A percentile compares a stretch with the other conserved stretches of the same genome.
Evolutionary conservation across 2,113 vertebrate species (phyloP).

Genomic region (Takifugu bimaculatus): DNA sequence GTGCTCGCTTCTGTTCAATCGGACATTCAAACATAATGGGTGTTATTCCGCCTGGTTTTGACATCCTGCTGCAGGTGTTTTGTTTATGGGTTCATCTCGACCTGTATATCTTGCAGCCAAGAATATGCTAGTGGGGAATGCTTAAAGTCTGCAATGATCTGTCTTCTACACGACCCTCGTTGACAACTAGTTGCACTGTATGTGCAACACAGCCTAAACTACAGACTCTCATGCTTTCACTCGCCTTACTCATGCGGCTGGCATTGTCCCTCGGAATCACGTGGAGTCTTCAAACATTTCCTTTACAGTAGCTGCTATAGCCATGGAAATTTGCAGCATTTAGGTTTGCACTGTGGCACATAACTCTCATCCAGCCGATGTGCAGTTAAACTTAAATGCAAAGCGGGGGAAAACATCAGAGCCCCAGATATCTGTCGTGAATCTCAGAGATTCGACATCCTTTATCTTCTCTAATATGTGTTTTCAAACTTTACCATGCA

Average conservation of each 20-base stretch:
- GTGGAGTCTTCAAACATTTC: not conserved
- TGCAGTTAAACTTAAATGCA: not conserved
- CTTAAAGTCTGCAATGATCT: not conserved
- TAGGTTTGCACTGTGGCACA: not conserved
- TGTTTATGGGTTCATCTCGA: not conserved
- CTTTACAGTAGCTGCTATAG: not conserved
- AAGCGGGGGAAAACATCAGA: not conserved
- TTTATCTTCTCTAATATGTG: too few relatives aligned
- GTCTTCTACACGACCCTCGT: not conserved
- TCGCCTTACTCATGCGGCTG: not conserved
- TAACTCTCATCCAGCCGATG: not conserved
- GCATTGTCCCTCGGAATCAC: slow-evolving; percentile 1
- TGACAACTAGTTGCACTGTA: not conserved
- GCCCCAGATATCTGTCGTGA: too few relatives aligned
- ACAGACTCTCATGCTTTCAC: not conserved
- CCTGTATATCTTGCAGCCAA: not conserved
- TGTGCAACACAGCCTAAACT: not conserved
- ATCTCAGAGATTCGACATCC: too few relatives aligned
- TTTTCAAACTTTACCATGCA: too few relatives aligned
- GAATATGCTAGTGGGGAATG: not conserved
- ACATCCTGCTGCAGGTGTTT: slow-evolving; percentile 1
- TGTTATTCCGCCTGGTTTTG: not conserved
- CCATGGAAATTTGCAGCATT: not conserved
- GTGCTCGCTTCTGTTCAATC: not conserved
- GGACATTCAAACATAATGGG: not conserved